Evolutionary conservation across 2,113 vertebrate species (phyloP), one percentile per base, ranked within the genome.

Genomic region (Alaudala cheleensis): DNA sequence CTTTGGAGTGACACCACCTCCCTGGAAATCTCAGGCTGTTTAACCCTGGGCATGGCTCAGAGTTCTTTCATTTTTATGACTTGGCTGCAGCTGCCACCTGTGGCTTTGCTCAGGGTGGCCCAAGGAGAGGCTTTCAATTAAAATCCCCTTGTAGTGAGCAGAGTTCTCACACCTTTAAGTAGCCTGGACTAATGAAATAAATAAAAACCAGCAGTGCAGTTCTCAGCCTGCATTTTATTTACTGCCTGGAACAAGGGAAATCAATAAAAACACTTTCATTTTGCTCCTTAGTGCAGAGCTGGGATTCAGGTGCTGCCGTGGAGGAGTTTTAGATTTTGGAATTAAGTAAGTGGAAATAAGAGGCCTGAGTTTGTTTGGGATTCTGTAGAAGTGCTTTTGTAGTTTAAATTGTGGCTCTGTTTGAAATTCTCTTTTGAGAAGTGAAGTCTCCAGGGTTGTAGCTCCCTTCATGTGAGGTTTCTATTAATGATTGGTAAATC

Each of bases 201-300:
- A 50, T 71, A 57, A 51, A 58, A 58, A 79, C 31, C 1, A 25
- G 23, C 51, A 69, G 3, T 1, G 2, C 42, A n/a, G 44, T n/a
- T 88, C 51, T 83, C 4, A 1, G 17, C 4, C 19, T 88, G 65
- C 40, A 7, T 94, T 88, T 91, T 88, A 90, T 89, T 95, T 91
- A 86, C 83, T 88, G 44, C 17, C 58, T 84, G 49, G 83, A 92
- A 71, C 61, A 25, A 40, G 67, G 83, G 34, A 79, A 93, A 87
- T 92, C 91, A 64, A 74, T 92, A 72, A 49, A 74, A 93, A 3
- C 42, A 79, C 18, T 87, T 92, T 84, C 12, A 47, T 88, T 93
- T 81, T 67, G 51, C 78, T 92, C 47, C 53, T 53, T 10, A 11
- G 25, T 19, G 79, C 66, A 54, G 74, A 23, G 4, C 51, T 84